Evolutionary conservation across 2,888 invertebrate genomes (phyloP), one percentile per base, ranked within the genome.

Genomic region (Drepana falcataria): DNA sequence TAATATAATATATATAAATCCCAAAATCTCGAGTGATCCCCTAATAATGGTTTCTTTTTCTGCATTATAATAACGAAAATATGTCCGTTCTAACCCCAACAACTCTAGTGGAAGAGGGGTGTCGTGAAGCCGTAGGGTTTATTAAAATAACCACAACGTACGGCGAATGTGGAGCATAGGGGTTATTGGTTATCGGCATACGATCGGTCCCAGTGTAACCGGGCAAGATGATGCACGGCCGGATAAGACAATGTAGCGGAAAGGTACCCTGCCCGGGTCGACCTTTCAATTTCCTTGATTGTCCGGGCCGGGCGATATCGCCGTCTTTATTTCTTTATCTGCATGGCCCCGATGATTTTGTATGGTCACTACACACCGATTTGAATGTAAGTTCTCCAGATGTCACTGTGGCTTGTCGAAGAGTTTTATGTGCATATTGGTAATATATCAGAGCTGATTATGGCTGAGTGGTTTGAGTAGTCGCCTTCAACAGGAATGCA

Each of bases 211-310:
- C 73, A 61, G 68, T 63, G 63, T 67, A 71, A 63, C 71, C 73
- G 75, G 68, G 68, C 63, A 73, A 79, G 78, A 84, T 85, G 86
- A 87, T 82, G 78, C 80, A 85, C 72, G 75, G 66, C 75, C 81
- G 77, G 77, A 78, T 79, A 79, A 82, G 77, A 83, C 83, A 82
- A 83, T 82, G 83, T 82, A 79, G 77, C 75, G 79, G 79, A 81
- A 80, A 75, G 75, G 71, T 71, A 64, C 68, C 73, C 71, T 74
- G 62, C 68, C 69, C 80, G 75, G 78, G 72, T 72, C 77, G 81
- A 83, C 83, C 85, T 85, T 87, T 87, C 87, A 86, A 87, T 87
- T 87, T 87, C 82, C 84, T 79, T 80, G 80, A 86, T 83, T 82
- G 81, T 75, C 68, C 68, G 69, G 66, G 63, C 66, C 72, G 67